Evolutionary conservation across 2,113 vertebrate species (phyloP), one percentile per base, ranked within the genome.

Genomic region (Prunella himalayana): DNA sequence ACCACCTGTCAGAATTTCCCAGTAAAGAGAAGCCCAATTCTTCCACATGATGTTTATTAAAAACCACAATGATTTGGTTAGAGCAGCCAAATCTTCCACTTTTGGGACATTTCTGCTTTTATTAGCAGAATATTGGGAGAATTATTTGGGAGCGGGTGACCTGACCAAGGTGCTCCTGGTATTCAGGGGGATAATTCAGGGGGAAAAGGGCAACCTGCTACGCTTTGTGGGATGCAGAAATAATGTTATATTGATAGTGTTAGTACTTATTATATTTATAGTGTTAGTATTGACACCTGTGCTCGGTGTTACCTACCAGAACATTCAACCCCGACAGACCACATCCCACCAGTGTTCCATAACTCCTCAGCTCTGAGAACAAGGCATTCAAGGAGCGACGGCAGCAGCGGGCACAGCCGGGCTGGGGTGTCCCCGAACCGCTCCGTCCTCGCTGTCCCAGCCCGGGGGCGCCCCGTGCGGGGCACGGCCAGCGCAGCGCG

Each of bases 131-230:
- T 13, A 42, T 11, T 50, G 21, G 31, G 15, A 56, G 22, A 59
- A 50, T 64, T 41, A 24, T 24, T 41, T 53, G 28, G 9, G 8
- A 42, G 33, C 1, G 5, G 28, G 7, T 15, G 17, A 60, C 12
- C 17, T 10, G 23, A 65, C 25, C 2, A 2, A 30, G 25, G 25
- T 3, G 2, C 27, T 66, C 30, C 37, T 7, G 1, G 42, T 5
- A 3, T 24, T 25, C 2, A 4, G 68, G 27, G 11, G 13, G 5
- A 50, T 1, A 22, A 56, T 28, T 22, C 2, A 4, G 59, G 21
- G 13, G 13, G 3, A 59, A 1, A 28, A 65, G 16, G 12, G 9
- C 25, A 72, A 41, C 25, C 7, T 0, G 0, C 49, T 31, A 9
- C 4, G 5, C 7, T 49, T 39, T 6, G 16, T 3, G 4, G 19